These are phyloP conservation scores for Marmota monax DNA, from an alignment of 2,113 vertebrate species.

Conservation along the genomic window DNA sequence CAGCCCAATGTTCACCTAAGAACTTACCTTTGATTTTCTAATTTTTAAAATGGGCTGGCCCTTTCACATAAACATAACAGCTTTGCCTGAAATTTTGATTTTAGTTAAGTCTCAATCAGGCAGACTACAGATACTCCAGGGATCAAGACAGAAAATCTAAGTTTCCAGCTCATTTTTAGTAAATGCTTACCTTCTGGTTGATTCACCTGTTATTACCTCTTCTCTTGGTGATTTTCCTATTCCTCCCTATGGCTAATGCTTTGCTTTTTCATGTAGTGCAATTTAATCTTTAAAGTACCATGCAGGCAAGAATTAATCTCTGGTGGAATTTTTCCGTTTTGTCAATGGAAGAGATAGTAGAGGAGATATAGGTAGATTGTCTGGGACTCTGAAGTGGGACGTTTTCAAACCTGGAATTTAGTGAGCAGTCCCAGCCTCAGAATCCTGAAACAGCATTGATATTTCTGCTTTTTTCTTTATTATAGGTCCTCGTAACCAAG, in stretches of 20 bases:
- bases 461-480: not conserved
- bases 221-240: slow-evolving; percentile 63
- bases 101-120: slow-evolving; percentile 67
- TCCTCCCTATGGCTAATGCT: slow-evolving; percentile 64
- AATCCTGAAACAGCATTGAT: slow-evolving; percentile 30
- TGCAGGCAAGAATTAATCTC: slow-evolving; percentile 78
- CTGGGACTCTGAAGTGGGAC: slow-evolving; percentile 40
- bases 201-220: slow-evolving; percentile 66
- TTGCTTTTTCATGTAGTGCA: slow-evolving; percentile 62
- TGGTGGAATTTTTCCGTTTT: slow-evolving; percentile 80
- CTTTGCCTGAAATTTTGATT: slow-evolving; percentile 63
- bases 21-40: slow-evolving; percentile 42
- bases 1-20: not conserved
- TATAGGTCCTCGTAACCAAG: not conserved
- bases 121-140: slow-evolving; percentile 35
- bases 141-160: slow-evolving; percentile 62
- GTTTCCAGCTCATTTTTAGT: slow-evolving; percentile 66
- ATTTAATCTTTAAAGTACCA: slow-evolving; percentile 82
- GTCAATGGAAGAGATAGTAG: slow-evolving; percentile 60
- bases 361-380: slow-evolving; percentile 50
- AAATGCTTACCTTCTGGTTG: slow-evolving; percentile 60
- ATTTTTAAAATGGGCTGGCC: slow-evolving; percentile 22
- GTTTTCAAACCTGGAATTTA: slow-evolving; percentile 60
- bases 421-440: slow-evolving; percentile 26
- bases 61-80: slow-evolving; percentile 30